Evolutionary conservation across 2,888 invertebrate species (phyloP), one percentile per base, ranked within the genome.

Genomic region (Phortica magna): DNA sequence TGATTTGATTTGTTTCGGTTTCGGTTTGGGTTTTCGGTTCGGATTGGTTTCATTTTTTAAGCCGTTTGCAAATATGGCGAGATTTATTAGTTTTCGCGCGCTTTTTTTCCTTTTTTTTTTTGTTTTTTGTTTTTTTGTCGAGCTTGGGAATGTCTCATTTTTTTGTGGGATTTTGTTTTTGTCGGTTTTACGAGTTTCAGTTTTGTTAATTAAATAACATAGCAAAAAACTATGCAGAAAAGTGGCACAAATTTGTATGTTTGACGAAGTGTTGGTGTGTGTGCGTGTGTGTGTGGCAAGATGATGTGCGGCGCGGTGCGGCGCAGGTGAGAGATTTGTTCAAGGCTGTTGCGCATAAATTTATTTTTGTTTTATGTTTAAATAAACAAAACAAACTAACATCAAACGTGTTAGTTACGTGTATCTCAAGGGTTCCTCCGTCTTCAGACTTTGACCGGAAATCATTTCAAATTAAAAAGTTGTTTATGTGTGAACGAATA

Each of bases 1-100:
- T 83, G 87, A 48, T 74, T 71, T 74, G 77, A 87, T 84, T 82
- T 86, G 88, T 81, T 88, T 85, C 83, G 61, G 70, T 70, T 76
- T 65, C 48, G 61, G 39, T 48, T 73, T 73, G 57, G n/a, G 31
- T 17, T 73, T 73, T 73, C 53, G 61, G 59, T 73, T 73, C 53
- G 61, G 59, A 42, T 73, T 61, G 75, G 73, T 61, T 76, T 75
- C 70, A 72, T 77, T 67, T 77, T 77, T 77, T 74, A 64, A 71
- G 22, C 65, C 41, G 42, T 12, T 67, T 57, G 43, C 68, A 75
- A 75, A 75, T 76, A 78, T 75, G 76, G 68, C 65, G 67, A 75
- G 64, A 82, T 80, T 80, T 81, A 65, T 74, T 74, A 65, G 64
- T 74, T 74, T 74, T 64, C 31, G 57, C 31, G 73, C 14, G 59